Conservation (phyloP, 1,140 invertebrate genomes). For the Bradynema listronoti region DNA sequence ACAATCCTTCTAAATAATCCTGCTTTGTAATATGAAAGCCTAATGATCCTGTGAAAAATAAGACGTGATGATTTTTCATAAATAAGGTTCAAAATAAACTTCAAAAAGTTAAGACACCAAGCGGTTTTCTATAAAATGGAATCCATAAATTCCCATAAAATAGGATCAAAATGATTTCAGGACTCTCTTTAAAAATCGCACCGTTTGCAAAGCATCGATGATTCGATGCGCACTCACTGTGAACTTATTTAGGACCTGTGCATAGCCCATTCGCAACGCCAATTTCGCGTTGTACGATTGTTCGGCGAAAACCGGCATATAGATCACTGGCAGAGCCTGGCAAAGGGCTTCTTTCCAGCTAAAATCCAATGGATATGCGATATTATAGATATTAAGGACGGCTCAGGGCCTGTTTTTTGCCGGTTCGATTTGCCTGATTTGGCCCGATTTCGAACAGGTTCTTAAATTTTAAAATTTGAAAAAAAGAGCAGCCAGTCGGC, state of each 20-base stretch:
- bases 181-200: neutral
- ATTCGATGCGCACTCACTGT: conserved; percentile 16
- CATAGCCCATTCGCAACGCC: conserved; percentile 15
- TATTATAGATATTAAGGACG: conserved; percentile 1
- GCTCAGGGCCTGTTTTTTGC: no score
- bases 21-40: neutral
- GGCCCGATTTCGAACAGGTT: no score
- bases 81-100: no score
- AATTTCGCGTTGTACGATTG: conserved; percentile 41
- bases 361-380: conserved; percentile 28
- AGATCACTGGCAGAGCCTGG: conserved; percentile 26
- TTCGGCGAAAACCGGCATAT: conserved; percentile 33
- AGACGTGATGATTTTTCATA: no score
- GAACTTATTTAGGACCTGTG: conserved; percentile 25
- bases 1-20: neutral
- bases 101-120: no score
- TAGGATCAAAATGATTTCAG: neutral
- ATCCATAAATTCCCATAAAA: neutral
- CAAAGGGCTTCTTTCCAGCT: conserved; percentile 47
- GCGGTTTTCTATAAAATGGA: no score
- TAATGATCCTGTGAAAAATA: neutral
- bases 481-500: no score
- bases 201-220: conserved; percentile 14
- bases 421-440: no score
- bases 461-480: no score